A percentile compares a stretch with the other conserved stretches of the same genome.
These are phyloP conservation scores for Coregonus sp. DNA, from an alignment of 2,797 vertebrate species.

Conservation along the genomic window DNA sequence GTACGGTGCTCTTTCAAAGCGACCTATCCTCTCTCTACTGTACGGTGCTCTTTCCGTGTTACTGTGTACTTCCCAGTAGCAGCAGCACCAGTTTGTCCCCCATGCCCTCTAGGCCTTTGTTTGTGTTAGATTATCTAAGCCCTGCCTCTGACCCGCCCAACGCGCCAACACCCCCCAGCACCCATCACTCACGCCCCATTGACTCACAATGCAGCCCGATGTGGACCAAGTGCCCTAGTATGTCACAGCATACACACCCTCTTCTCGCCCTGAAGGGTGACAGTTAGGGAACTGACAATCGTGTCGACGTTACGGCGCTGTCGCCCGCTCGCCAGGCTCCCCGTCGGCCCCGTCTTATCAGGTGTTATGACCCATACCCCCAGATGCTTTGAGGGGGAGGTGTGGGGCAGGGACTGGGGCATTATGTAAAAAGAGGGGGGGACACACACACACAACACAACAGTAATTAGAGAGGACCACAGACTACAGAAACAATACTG, in stretches of 20 bases:
- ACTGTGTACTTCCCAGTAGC: not conserved
- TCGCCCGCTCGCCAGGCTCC: not conserved
- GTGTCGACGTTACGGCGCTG: not conserved
- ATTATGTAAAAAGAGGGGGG: not conserved
- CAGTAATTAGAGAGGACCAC: not conserved
- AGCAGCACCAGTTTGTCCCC: slow-evolving; percentile 40
- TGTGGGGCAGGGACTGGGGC: not conserved
- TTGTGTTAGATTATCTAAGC: slow-evolving; percentile 53
- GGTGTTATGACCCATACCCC: not conserved
- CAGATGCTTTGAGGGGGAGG: not conserved
- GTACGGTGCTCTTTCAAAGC: not conserved
- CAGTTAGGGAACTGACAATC: slow-evolving; percentile 18
- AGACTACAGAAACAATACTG: not conserved
- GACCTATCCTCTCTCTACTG: not conserved
- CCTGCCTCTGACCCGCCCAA: slow-evolving; percentile 41
- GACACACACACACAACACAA: not conserved
- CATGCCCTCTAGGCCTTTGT: slow-evolving; percentile 52
- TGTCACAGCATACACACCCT: slow-evolving; percentile 21
- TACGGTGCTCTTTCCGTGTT: not conserved
- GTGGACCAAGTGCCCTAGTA: slow-evolving; percentile 25
- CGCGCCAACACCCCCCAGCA: slow-evolving; percentile 18
- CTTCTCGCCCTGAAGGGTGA: not conserved
- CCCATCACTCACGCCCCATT: slow-evolving; percentile 57
- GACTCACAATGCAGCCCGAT: slow-evolving; percentile 55
- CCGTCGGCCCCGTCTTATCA: not conserved